Base-by-base conservation (phyloP, 2,888 invertebrate genomes). In the Drosophila pseudotalamancana region DNA sequence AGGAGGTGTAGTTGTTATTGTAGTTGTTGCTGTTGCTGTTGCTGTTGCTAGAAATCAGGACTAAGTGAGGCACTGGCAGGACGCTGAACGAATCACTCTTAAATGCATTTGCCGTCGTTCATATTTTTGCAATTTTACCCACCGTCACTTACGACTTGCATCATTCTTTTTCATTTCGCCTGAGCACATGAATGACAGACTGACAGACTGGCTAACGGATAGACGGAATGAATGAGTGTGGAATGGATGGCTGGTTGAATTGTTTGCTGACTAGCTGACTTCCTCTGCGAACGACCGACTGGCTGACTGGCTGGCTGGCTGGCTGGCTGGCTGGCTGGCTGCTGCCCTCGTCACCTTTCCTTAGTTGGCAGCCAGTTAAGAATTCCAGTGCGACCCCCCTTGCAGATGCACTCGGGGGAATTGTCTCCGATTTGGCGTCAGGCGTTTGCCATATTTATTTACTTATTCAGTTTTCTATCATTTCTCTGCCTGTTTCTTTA, bases 111-210 rank as follows among this genome's bases (percentile, higher is more conserved):
- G 57, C 25, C 50, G 14, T 55, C 72, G 63, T 43, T 63, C 59
- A 75, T 70, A 65, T 73, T 65, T 74, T 75, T 60, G 27, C 77
- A 60, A 51, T 59, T 59, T 21, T 51, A 54, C 35, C 48, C 65
- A 59, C 48, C 39, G 50, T 61, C 56, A 51, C 78, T 84, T 67
- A 42, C 63, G 51, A 64, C 63, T 66, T 55, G 70, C 57, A 67
- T 70, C 85, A 85, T 74, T 78, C 64, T 57, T 71, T 71, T 64
- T 71, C 57, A 78, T 78, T 74, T 67, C 43, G 35, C 25, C 6
- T 42, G 56, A 72, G 69, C 61, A 50, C 39, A 55, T 56, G 50
- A 66, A 51, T 71, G 60, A 54, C 63, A 78, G 68, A 77, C 34
- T 43, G 63, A 50, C 6, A 29, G 63, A 35, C 29, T 50, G 66